Evolutionary conservation across 2,113 vertebrate species (phyloP).

Genomic region (Indicator maculatus): DNA sequence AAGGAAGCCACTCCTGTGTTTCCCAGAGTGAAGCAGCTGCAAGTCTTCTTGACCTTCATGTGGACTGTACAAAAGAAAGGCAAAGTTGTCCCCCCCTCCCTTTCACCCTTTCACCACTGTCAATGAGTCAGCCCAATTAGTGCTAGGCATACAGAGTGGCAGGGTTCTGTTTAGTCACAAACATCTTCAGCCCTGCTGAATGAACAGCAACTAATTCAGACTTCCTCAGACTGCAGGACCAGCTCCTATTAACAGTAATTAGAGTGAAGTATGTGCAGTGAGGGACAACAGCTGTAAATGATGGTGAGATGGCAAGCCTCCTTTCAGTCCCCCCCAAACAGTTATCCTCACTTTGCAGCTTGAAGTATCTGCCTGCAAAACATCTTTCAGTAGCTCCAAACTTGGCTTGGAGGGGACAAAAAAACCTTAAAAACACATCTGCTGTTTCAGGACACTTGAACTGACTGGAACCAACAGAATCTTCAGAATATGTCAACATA

Average conservation of each 20-base stretch:
- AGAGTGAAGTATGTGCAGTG: slow-evolving; percentile 27
- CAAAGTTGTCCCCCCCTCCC: not conserved
- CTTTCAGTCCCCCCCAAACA: not conserved
- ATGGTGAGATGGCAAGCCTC: not conserved
- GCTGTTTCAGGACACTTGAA: not conserved
- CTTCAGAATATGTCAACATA: not conserved
- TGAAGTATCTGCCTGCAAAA: slow-evolving; percentile 23
- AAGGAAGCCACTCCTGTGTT: not conserved
- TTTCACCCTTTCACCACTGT: not conserved
- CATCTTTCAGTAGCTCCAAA: not conserved
- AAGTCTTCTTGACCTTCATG: slow-evolving; percentile 22
- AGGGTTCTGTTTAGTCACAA: slow-evolving; percentile 32
- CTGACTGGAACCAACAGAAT: not conserved
- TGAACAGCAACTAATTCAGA: slow-evolving; percentile 31
- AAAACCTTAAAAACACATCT: not conserved
- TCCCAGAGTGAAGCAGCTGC: not conserved
- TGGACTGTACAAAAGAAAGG: not conserved
- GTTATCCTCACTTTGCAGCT: not conserved
- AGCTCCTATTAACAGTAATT: slow-evolving; percentile 50
- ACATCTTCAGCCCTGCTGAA: slow-evolving; percentile 32
- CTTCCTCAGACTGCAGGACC: not conserved
- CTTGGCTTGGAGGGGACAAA: not conserved
- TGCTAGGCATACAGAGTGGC: not conserved
- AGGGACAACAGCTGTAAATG: slow-evolving; percentile 36
- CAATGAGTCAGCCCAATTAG: slow-evolving; percentile 17